Percentiles rank a stretch among this genome's conserved stretches.
These are phyloP conservation scores for Ornithoptera alexandrae DNA, from an alignment of 2,888 invertebrate genomes.

Conservation along the genomic window DNA sequence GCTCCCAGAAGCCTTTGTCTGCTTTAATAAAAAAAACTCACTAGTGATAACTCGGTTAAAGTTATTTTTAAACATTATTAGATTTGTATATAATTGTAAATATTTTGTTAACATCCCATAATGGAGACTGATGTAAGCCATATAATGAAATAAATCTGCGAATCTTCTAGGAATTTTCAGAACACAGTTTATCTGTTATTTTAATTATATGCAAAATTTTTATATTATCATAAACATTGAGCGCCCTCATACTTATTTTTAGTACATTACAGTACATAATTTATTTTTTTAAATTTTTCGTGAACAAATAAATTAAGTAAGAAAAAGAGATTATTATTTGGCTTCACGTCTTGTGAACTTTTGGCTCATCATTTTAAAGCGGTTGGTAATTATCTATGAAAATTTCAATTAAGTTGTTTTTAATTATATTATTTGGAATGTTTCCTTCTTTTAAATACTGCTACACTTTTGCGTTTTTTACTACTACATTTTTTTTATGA, in stretches of 20 bases:
- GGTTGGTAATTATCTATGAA: no score
- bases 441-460: no score
- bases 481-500: no score
- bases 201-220: constrained; percentile 13
- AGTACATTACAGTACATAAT: neutral
- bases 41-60: constrained; percentile 3
- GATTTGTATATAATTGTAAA: constrained; percentile 53
- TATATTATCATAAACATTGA: neutral
- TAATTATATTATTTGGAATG: no score
- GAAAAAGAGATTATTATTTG: no score
- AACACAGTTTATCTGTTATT: neutral
- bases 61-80: constrained; percentile 23
- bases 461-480: no score
- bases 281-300: no score
- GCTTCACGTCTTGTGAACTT: no score
- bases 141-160: constrained; percentile 36
- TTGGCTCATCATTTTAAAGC: no score
- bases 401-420: no score
- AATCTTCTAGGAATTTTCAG: constrained; percentile 18
- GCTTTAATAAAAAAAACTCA: constrained; percentile 7
- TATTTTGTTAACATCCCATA: constrained; percentile 53
- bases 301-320: no score
- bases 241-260: neutral
- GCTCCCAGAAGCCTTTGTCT: neutral
- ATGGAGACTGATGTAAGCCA: constrained; percentile 72